Base-by-base conservation (phyloP, 2,888 invertebrate species). In the Erpobdella octoculata region DNA sequence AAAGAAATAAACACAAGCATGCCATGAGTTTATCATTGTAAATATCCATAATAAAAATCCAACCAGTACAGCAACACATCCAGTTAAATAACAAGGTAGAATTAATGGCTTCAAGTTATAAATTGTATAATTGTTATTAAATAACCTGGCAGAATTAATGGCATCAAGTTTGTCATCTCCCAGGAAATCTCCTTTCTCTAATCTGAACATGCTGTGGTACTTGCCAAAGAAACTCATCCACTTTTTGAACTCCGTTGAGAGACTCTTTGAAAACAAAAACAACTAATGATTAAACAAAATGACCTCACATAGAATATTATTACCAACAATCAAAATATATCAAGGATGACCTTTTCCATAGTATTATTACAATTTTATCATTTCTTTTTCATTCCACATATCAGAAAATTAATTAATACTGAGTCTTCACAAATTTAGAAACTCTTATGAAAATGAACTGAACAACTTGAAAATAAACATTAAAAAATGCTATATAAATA, bases 221-320 rank as follows among this genome's bases (percentile, higher is more conserved):
- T 97, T 97, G 21, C 98, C 98, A 84, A 94, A 98, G 94, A 96
- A 98, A 78, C 88, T 89, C 92, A 98, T 93, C 91, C 95, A 94
- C 80, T 90, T 90, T 76, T 90, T 88, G 86, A 96, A 97, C 83
- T 91, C 88, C 75, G 84, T 84, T 83, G 93, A 91, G 94, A 96
- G 93, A 78, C 88, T 88, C 89, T 91, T 85, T 78, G 78, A 86
- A 85, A 77, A 31, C 15, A 71, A 35, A 21, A 71, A 1, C n/a
- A n/a, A n/a, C n/a, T 53, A 28, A 12, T n/a, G 8, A 53, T 53
- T 28, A n/a, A 18, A 25, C 53, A 12, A 9, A 53, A 53, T 53
- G 41, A 41, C 18, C 18, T 41, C 18, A 41, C 9, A 12, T 18
- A 41, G 18, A 18, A 12, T 18, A 41, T 41, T 12, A 41, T 41